Percentiles rank a stretch among this genome's conserved stretches.
Evolutionary conservation across 1,140 invertebrate genomes (phyloP).

Genomic region (Lineus longissimus): DNA sequence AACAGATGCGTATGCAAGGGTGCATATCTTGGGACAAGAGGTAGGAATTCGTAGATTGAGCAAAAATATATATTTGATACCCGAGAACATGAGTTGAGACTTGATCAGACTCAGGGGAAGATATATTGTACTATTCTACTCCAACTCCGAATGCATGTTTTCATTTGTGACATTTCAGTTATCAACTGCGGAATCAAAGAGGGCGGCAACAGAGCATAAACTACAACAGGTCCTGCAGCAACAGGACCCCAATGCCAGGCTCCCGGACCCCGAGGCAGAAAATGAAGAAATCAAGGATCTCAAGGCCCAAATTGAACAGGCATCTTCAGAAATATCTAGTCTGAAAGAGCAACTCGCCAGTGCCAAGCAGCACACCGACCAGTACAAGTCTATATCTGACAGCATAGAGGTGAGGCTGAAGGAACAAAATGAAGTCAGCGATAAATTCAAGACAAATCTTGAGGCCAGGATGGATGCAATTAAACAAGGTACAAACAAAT

Average conservation of each 20-base stretch:
- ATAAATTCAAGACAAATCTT: background rate
- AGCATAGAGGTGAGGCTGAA: conserved; percentile 73
- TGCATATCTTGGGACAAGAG: conserved; percentile 43
- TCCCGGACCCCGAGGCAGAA: background rate
- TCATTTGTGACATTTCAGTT: conserved; percentile 48
- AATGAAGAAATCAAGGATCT: conserved; percentile 67
- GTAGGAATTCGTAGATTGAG: conserved; percentile 24
- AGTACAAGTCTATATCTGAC: conserved; percentile 78
- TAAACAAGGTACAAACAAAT: too few species aligned
- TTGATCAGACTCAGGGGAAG: too few species aligned
- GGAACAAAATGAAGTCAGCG: conserved; percentile 60
- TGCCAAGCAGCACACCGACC: conserved; percentile 69
- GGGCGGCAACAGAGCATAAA: conserved; percentile 34
- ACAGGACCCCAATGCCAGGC: too few species aligned
- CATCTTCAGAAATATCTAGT: conserved; percentile 63
- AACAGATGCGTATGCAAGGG: conserved; percentile 27
- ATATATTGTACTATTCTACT: too few species aligned
- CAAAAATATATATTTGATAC: too few species aligned
- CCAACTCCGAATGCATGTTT: too few species aligned
- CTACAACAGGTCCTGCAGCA: conserved; percentile 11
- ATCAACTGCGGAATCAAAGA: conserved; percentile 57
- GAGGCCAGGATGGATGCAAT: too few species aligned
- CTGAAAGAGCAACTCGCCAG: conserved; percentile 68
- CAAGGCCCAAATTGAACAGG: conserved; percentile 67
- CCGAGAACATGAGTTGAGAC: too few species aligned